Conservation (phyloP, 2,888 invertebrate species). For the Ennomos fuscantarius region DNA sequence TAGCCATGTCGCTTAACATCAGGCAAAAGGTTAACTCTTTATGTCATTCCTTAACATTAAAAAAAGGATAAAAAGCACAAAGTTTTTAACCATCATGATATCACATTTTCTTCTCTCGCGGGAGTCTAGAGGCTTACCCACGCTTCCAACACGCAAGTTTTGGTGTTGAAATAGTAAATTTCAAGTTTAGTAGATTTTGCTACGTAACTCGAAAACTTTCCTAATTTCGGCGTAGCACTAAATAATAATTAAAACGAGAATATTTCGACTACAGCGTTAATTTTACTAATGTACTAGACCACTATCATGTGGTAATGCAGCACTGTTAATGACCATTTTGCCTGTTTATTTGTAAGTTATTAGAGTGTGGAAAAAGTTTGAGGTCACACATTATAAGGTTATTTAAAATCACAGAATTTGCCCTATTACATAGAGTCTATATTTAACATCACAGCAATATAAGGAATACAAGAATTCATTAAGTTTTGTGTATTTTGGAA, state of each 20-base stretch:
- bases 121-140: not conserved
- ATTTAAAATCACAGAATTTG: no score
- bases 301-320: constrained; percentile 1
- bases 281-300: constrained; percentile 2
- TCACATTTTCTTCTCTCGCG: not conserved
- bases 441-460: no score
- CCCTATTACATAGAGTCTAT: no score
- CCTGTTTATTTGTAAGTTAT: no score
- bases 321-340: not conserved
- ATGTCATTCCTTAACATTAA: not conserved
- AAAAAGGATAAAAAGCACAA: not conserved
- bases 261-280: not conserved
- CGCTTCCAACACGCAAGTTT: constrained; percentile 6
- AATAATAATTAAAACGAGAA: constrained; percentile 16
- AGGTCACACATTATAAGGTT: no score
- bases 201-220: constrained; percentile 13
- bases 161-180: constrained; percentile 1
- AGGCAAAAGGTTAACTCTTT: no score
- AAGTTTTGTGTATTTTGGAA: no score
- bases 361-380: no score
- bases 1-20: no score
- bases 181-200: not conserved
- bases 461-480: no score
- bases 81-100: not conserved
- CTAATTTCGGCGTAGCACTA: constrained; percentile 5